Percentiles rank a stretch among this genome's conserved stretches.
Evolutionary conservation across 2,888 invertebrate species (phyloP).

Genomic region (Pomacea canaliculata): DNA sequence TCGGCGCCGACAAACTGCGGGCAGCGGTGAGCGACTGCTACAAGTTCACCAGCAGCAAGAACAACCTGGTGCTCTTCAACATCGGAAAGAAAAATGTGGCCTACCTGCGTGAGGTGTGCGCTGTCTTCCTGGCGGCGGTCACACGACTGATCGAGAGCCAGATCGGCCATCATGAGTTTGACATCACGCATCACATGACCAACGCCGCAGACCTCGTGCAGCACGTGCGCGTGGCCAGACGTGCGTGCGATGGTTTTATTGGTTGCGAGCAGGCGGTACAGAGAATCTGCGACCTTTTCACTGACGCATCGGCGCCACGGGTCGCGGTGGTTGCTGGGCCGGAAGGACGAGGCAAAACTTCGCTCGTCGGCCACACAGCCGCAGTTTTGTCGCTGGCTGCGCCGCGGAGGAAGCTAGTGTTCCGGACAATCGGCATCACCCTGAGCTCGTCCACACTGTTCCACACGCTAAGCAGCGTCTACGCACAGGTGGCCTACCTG

Average conservation of each 20-base stretch:
- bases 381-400: slow-evolving; percentile 19
- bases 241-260: slow-evolving; percentile 4
- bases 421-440: slow-evolving; percentile 33
- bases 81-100: slow-evolving; percentile 30
- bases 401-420: slow-evolving; percentile 29
- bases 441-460: slow-evolving; percentile 33
- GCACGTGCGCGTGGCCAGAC: slow-evolving; percentile 30
- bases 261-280: slow-evolving; percentile 16
- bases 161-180: slow-evolving; percentile 30
- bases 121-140: slow-evolving; percentile 28
- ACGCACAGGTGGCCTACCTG: slow-evolving; percentile 32
- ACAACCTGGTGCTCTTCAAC: slow-evolving; percentile 32
- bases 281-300: slow-evolving; percentile 15
- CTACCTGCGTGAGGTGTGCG: slow-evolving; percentile 35
- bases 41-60: slow-evolving; percentile 25
- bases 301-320: neutral
- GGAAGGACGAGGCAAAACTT: slow-evolving; percentile 33
- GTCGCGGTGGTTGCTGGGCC: slow-evolving; percentile 24
- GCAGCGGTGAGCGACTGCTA: slow-evolving; percentile 26
- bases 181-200: slow-evolving; percentile 35
- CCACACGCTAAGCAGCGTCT: slow-evolving; percentile 33
- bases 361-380: slow-evolving; percentile 31
- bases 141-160: slow-evolving; percentile 30
- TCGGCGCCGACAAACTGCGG: slow-evolving; percentile 24
- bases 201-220: slow-evolving; percentile 34